These are phyloP conservation scores for Nephrotoma guestfalica DNA, from an alignment of 2,888 invertebrate species.

Conservation along the genomic window DNA sequence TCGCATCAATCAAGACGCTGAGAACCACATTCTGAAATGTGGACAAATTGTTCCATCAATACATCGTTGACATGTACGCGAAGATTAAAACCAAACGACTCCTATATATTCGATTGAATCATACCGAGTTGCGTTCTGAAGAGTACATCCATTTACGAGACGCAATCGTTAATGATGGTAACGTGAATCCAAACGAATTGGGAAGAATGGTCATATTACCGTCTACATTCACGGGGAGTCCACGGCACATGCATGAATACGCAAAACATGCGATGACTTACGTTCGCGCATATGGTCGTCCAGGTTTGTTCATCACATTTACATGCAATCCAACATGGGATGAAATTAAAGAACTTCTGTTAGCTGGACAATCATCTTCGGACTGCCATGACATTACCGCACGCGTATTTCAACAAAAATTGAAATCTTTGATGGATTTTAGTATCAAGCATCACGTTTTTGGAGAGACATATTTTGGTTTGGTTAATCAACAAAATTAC, in stretches of 20 bases:
- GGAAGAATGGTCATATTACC: neutral
- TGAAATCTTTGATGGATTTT: no score
- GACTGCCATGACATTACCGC: no score
- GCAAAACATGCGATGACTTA: neutral
- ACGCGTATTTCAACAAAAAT: no score
- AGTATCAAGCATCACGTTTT: no score
- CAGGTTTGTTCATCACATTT: neutral
- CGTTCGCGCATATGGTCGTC: neutral
- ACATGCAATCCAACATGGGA: neutral
- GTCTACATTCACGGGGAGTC: neutral
- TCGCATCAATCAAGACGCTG: no score
- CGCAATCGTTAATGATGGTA: neutral
- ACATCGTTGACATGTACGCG: no score
- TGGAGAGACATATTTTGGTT: no score
- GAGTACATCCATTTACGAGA: no score
- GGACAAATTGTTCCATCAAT: no score
- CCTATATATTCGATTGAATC: neutral
- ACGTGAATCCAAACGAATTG: neutral
- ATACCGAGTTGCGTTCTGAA: neutral
- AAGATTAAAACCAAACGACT: neutral
- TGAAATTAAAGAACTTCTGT: neutral
- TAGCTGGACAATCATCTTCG: no score
- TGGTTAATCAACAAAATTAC: no score
- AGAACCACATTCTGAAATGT: no score
- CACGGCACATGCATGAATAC: neutral